Evolutionary conservation across 2,113 vertebrate species (phyloP), one percentile per base, ranked within the genome.

Genomic region (Pedetes capensis): DNA sequence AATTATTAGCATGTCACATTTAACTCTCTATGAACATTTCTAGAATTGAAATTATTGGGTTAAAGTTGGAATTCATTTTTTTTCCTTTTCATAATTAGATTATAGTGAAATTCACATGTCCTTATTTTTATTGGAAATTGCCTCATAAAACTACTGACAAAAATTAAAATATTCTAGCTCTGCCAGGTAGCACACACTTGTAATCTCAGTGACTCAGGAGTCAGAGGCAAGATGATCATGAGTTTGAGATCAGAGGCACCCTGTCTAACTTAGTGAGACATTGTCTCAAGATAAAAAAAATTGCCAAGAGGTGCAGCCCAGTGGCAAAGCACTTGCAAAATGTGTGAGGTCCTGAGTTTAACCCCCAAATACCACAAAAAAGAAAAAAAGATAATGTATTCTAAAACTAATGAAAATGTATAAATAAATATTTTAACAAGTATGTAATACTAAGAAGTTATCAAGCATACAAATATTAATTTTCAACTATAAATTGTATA

Each of bases 91-190:
- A 59, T 32, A 3, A 68, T 74, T 84, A 79, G 23, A 29, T 71
- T 59, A 74, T 66, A 51, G 34, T 32, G 42, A 57, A 85, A 42
- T 72, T 72, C 25, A 71, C 39, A 47, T 47, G 8, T 3, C 63
- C 6, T 47, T 32, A 23, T 32, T 49, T 44, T 93, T 89, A 64
- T 37, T 47, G 39, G n/a, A 74, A 90, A 42, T 37, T 37, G 9
- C 78, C 71, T 20, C 64, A n/a, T 42, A 85, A n/a, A 18, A 85
- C 1, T 17, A 61, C 18, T 14, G 39, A 66, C 14, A 69, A 64
- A n/a, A 27, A 95, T 75, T 47, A 69, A 87, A 91, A 68, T 37
- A 53, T n/a, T n/a, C n/a, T n/a, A n/a, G n/a, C n/a, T n/a, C n/a
- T n/a, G n/a, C n/a, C n/a, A n/a, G n/a, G n/a, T n/a, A n/a, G n/a